phyloP scores from a whole-genome alignment of 2,797 vertebrate genomes.

The Rhinella marina region DNA sequence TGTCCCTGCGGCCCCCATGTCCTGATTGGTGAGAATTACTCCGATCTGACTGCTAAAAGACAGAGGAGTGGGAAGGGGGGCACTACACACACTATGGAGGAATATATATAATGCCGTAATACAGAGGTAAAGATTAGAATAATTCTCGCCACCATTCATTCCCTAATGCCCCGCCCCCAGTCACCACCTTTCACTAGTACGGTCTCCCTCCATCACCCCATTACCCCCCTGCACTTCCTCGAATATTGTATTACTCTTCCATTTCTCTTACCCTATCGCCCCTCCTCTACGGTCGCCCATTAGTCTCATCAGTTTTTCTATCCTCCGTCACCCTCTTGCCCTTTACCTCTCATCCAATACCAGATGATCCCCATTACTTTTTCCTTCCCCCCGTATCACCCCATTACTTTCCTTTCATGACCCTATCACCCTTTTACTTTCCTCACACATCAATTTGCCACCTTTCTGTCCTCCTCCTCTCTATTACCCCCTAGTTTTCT shows the following conservation, averaged over 20 bases:
- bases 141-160: too few species aligned
- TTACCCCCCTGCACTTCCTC: neutral
- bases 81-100: neutral
- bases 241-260: too few species aligned
- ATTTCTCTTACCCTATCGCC: too few species aligned
- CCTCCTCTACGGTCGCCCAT: neutral
- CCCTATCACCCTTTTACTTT: too few species aligned
- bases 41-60: neutral
- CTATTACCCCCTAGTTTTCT: neutral
- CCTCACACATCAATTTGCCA: too few species aligned
- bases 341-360: neutral
- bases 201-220: neutral
- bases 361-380: neutral
- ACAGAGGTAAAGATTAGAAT: neutral
- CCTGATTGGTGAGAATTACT: slow-evolving; percentile 52
- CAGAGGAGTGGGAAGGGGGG: neutral
- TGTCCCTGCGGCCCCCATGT: neutral
- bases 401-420: neutral
- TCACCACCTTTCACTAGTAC: neutral
- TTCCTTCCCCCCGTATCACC: neutral
- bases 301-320: too few species aligned
- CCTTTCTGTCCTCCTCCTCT: neutral
- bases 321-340: too few species aligned
- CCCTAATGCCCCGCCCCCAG: too few species aligned
- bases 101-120: neutral